Evolutionary conservation across 2,113 vertebrate genomes (phyloP), one percentile per base, ranked within the genome.

Genomic region (Trichechus manatus): DNA sequence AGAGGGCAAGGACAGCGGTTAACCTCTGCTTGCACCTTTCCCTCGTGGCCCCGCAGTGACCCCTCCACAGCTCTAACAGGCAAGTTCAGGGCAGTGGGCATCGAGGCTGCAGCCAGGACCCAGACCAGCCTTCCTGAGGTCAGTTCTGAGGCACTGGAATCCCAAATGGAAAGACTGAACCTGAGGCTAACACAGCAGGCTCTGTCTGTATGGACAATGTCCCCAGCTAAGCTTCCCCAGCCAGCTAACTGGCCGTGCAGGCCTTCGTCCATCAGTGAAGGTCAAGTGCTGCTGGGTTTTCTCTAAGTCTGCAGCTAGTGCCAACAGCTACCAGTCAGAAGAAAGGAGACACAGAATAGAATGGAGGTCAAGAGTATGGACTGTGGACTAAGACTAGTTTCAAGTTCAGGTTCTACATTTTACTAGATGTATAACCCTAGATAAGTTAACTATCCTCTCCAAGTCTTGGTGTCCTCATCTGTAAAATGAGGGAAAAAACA

Each of bases 1-100:
- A 98, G 74, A 99, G 97, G 50, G 39, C 81, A 94, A 97, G 95
- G 77, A 80, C 89, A 90, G 4, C 1, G 7, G 6, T 96, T 91
- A 91, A n/a, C 56, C 25, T 97, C 89, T 25, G 31, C 9, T 68
- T 31, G 5, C 3, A 20, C 25, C 74, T 66, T 78, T 2, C 70
- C 89, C 25, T 63, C 10, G 3, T n/a, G 56, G n/a, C 72, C 47
- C 59, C 36, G 15, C 6, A 25, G 39, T 29, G 25, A 29, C 15
- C 36, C 53, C 63, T 19, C 64, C 13, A n/a, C 14, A 75, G 72
- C 59, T 83, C 75, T 44, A 47, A 42, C 11, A 17, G n/a, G 53
- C 80, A 81, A 1, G 7, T 17, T 93, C 89, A 50, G 17, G 85
- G 53, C 42, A 86, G 86, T 44, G 87, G 97, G 86, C 87, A 36